Evolutionary conservation across 2,113 vertebrate species (phyloP).

Genomic region (Lynx canadensis): DNA sequence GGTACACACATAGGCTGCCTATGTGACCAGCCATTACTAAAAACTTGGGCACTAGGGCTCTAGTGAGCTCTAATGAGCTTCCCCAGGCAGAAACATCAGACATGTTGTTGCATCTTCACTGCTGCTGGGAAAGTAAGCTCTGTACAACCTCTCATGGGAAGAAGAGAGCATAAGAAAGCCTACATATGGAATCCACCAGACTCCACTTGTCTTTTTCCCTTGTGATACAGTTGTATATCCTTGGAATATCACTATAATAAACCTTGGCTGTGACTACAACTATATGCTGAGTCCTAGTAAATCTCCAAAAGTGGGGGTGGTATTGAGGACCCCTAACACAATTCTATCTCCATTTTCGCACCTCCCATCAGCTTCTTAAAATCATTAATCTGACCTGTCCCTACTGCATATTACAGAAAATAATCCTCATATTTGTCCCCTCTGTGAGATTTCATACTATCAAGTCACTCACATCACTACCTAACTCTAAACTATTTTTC

Average conservation of each 20-base stretch:
- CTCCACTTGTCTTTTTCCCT: not conserved
- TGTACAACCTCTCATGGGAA: not conserved
- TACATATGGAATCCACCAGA: not conserved
- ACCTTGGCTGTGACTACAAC: not conserved
- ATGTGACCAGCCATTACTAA: not conserved
- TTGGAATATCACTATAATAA: not conserved
- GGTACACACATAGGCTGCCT: not conserved
- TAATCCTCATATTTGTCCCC: not conserved
- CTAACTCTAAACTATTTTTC: not conserved
- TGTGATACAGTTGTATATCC: not conserved
- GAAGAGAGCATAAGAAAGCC: not conserved
- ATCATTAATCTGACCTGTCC: not conserved
- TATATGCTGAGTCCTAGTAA: not conserved
- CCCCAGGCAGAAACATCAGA: not conserved
- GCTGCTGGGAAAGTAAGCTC: not conserved
- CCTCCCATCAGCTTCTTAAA: not conserved
- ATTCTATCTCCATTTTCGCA: not conserved
- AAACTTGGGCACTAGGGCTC: not conserved
- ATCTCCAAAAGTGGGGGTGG: not conserved
- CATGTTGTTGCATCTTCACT: not conserved
- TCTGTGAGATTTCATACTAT: not conserved
- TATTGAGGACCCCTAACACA: not conserved
- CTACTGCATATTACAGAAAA: not conserved
- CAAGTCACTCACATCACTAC: not conserved
- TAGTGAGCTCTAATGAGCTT: not conserved